phyloP scores from a whole-genome alignment of 2,113 vertebrate genomes.

The Tachysurus vachellii region DNA sequence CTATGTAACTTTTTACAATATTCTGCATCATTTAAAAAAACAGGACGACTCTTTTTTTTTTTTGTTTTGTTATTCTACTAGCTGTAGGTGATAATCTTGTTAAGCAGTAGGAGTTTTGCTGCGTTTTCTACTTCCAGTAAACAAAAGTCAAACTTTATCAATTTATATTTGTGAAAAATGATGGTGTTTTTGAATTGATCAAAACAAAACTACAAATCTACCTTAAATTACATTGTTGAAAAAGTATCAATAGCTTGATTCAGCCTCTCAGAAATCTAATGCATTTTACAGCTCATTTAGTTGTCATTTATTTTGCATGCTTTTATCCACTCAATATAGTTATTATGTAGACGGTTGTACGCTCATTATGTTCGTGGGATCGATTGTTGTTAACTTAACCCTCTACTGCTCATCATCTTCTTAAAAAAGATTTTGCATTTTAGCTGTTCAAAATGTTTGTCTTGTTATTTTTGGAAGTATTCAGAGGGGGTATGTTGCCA shows the following conservation, averaged over 20 bases:
- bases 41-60: background rate
- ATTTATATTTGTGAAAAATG: background rate
- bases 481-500: background rate
- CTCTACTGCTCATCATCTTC: background rate
- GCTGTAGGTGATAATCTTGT: background rate
- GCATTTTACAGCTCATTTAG: slow-evolving; percentile 23
- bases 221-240: background rate
- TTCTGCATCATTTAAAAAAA: slow-evolving; percentile 1
- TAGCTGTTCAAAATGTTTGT: background rate
- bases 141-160: background rate
- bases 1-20: background rate
- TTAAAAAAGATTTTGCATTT: background rate
- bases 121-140: background rate
- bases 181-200: background rate
- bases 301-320: background rate
- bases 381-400: background rate
- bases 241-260: background rate
- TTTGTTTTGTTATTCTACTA: background rate
- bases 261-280: background rate
- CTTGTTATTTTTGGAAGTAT: background rate
- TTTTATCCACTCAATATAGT: background rate
- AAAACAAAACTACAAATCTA: background rate
- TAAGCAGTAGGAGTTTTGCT: background rate
- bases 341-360: background rate
- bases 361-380: background rate